These are phyloP conservation scores for Caenorhabditis tropicalis DNA, from an alignment of 1,140 invertebrate genomes.

Conservation along the genomic window DNA sequence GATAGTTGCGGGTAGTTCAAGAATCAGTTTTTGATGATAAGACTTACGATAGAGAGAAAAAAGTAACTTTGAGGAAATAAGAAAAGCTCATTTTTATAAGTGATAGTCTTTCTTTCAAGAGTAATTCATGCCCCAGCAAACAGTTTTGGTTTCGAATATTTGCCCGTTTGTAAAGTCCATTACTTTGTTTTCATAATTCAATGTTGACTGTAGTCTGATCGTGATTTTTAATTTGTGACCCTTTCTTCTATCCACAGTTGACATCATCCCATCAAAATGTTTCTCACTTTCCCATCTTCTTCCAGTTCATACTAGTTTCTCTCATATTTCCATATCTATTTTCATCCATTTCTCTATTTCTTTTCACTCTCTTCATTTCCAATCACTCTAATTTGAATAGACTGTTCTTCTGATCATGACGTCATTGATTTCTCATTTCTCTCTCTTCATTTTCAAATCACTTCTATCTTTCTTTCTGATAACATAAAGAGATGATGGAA, in stretches of 20 bases:
- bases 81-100: too few species aligned
- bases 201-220: neutral
- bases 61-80: too few species aligned
- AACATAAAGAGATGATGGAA: neutral
- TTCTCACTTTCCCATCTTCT: neutral
- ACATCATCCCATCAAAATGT: neutral
- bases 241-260: neutral
- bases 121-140: too few species aligned
- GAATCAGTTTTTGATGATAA: too few species aligned
- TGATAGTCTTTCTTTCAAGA: neutral
- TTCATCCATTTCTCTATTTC: neutral
- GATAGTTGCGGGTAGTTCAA: too few species aligned
- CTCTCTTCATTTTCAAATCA: neutral
- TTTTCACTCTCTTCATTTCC: neutral
- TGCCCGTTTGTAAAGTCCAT: too few species aligned
- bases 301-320: conserved; percentile 16
- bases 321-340: conserved; percentile 1
- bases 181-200: neutral
- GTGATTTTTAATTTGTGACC: neutral
- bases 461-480: neutral
- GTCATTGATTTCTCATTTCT: conserved; percentile 14
- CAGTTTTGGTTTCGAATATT: too few species aligned
- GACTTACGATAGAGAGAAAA: too few species aligned
- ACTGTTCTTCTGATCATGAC: neutral
- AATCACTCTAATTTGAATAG: neutral